Percentiles rank a stretch among this genome's conserved stretches.
Conservation (phyloP, 2,113 vertebrate species). For the Prionailurus viverrinus region DNA sequence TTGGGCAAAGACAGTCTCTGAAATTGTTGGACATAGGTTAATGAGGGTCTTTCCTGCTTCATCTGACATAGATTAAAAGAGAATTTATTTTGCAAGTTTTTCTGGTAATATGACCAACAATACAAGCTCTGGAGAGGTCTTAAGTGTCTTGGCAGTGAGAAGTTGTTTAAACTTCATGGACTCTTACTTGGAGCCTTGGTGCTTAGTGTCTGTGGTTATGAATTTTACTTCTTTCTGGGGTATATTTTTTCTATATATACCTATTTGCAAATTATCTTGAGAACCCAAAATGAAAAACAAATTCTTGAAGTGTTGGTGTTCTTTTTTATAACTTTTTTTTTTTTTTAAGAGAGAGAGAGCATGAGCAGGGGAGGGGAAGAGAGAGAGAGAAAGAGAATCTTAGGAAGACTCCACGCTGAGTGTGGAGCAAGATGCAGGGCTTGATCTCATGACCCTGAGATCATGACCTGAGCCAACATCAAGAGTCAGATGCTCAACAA, state of each 20-base stretch:
- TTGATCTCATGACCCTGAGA: neutral
- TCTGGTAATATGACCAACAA: neutral
- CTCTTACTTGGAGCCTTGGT: neutral
- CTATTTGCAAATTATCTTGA: neutral
- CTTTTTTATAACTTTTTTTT: neutral
- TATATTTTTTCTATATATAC: neutral
- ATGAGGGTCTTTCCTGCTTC: neutral
- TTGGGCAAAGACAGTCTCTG: neutral
- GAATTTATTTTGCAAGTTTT: neutral
- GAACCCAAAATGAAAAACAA: neutral
- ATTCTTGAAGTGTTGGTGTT: neutral
- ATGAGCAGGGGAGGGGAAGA: neutral
- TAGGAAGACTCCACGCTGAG: neutral
- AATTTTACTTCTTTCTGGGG: neutral
- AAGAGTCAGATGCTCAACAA: neutral
- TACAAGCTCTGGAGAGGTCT: neutral
- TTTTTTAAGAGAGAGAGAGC: neutral
- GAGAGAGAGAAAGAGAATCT: neutral
- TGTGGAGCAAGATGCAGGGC: neutral
- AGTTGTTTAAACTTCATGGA: neutral
- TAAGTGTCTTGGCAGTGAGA: neutral
- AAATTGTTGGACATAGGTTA: neutral
- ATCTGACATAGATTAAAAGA: neutral
- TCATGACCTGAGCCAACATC: neutral
- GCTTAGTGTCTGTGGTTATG: neutral